Evolutionary conservation across 2,797 vertebrate genomes (phyloP).

Genomic region (Acanthis flammea): DNA sequence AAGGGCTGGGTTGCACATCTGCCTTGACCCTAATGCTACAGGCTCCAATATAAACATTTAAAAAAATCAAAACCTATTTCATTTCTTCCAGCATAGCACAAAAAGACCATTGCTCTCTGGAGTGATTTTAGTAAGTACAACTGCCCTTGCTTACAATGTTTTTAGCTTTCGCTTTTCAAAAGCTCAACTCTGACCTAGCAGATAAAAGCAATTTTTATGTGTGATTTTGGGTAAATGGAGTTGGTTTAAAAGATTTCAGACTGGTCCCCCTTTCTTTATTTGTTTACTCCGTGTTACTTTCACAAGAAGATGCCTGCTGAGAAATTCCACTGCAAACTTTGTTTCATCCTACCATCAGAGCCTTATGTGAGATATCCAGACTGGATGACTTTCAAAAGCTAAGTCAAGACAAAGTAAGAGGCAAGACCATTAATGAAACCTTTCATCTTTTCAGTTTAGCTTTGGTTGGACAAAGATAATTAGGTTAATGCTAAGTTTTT

Average conservation of each 20-base stretch:
- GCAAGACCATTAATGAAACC: not conserved
- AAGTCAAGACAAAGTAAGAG: not conserved
- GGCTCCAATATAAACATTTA: not conserved
- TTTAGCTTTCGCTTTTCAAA: not conserved
- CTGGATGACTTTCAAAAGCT: not conserved
- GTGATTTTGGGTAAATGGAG: not conserved
- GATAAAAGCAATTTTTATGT: not conserved
- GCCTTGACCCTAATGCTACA: not conserved
- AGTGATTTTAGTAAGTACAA: not conserved
- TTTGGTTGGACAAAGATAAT: not conserved
- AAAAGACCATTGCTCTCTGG: not conserved
- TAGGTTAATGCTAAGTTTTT: not conserved
- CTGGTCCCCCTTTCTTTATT: not conserved
- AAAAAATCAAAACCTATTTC: not conserved
- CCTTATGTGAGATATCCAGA: not conserved
- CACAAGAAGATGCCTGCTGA: not conserved
- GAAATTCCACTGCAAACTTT: not conserved
- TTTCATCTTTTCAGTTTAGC: not conserved
- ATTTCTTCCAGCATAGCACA: not conserved
- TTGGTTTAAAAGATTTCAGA: not conserved
- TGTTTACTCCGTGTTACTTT: not conserved
- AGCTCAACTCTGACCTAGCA: not conserved
- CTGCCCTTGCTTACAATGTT: accelerated
- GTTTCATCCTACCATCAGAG: not conserved
- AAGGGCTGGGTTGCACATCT: not conserved